Evolutionary conservation across 2,888 invertebrate genomes (phyloP), one percentile per base, ranked within the genome.

Genomic region (Drosophila rubida): DNA sequence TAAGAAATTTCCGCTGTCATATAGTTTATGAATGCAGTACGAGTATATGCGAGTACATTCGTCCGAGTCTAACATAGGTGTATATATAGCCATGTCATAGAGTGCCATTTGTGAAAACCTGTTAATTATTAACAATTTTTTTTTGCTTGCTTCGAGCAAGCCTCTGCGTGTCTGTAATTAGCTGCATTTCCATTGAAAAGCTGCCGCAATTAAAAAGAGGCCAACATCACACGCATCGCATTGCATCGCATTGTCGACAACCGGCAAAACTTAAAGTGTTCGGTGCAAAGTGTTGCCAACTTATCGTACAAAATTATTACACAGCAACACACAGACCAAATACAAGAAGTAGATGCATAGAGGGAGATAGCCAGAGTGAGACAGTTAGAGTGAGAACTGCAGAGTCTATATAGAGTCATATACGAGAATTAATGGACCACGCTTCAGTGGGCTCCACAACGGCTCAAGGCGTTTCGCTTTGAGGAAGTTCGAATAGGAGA

Each of bases 91-190:
- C 57, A n/a, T 63, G 14, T 8, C 27, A 48, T 39, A 14, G 45
- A 65, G 54, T 60, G 61, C 51, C 60, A 71, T 74, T 70, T 78
- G 79, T 60, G 64, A 74, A 80, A 87, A 89, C 81, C 89, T 86
- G 86, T 78, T 89, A 89, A 89, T 89, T 90, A 90, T 79, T 76
- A 80, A 82, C 87, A 87, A 90, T 90, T 89, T 80, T 89, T 80
- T 67, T 90, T 89, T 80, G 88, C 77, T 67, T 72, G 69, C 64
- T 46, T 61, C 23, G 35, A 9, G 58, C 4, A 16, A 5, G 16
- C 22, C 54, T 60, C 75, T 81, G 86, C 88, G 79, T 87, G 88
- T 69, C 62, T 69, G 65, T 86, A 89, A 90, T 90, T 89, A 89
- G 78, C 62, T 78, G 78, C 60, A 84, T 81, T 88, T 85, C 87